A percentile compares a stretch with the other conserved stretches of the same genome.
Conservation (phyloP, 2,797 vertebrate species). For the Dendrocincla tyrannina region DNA sequence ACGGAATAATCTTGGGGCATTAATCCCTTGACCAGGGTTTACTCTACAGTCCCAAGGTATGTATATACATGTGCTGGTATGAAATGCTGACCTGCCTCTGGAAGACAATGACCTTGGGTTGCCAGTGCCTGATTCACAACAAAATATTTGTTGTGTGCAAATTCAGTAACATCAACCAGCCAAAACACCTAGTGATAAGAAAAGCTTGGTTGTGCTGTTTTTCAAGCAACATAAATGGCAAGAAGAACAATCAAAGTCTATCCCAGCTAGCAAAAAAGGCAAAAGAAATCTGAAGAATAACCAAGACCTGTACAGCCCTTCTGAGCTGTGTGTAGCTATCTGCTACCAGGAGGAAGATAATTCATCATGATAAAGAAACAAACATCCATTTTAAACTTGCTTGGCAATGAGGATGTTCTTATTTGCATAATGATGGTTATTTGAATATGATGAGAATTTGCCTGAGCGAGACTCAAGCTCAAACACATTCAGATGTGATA, state of each 20-base stretch:
- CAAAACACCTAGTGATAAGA: background rate
- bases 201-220: background rate
- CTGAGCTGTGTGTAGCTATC: background rate
- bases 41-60: background rate
- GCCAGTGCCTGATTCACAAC: background rate
- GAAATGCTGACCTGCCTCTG: background rate
- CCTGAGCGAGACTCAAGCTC: constrained; percentile 67
- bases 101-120: background rate
- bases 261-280: background rate
- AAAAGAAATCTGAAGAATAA: background rate
- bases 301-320: background rate
- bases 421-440: constrained; percentile 76
- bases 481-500: constrained; percentile 61
- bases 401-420: constrained; percentile 41
- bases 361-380: constrained; percentile 66
- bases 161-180: background rate
- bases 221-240: background rate
- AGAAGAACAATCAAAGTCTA: background rate
- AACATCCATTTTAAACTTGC: constrained; percentile 64
- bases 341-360: constrained; percentile 41
- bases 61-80: too few species aligned
- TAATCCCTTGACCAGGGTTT: background rate
- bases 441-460: constrained; percentile 71
- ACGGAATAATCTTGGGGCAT: background rate
- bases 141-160: background rate